A percentile compares a stretch with the other conserved stretches of the same genome.
Evolutionary conservation across 2,888 invertebrate genomes (phyloP).

Genomic region (Perizoma affinitatum): DNA sequence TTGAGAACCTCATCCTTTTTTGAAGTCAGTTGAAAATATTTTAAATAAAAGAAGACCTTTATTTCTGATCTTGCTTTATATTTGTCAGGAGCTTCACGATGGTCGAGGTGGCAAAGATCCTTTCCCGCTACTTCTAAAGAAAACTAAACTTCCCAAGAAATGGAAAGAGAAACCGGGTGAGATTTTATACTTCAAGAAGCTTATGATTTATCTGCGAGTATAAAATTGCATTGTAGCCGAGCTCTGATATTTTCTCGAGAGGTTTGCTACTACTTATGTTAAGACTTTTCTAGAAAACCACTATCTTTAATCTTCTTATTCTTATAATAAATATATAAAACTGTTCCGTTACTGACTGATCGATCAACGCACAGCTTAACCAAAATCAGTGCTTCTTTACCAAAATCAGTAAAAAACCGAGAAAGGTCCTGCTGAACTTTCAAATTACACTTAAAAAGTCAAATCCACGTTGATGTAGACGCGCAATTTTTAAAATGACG

Average conservation of each 20-base stretch:
- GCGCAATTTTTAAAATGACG: too few relatives aligned
- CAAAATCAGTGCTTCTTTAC: too few relatives aligned
- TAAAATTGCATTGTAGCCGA: constrained; percentile 16
- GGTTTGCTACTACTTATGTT: neutral
- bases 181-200: constrained; percentile 24
- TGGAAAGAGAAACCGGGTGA: constrained; percentile 86
- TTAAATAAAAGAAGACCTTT: constrained; percentile 17
- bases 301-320: neutral
- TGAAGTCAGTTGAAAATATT: constrained; percentile 4
- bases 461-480: too few relatives aligned
- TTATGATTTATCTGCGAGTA: constrained; percentile 21
- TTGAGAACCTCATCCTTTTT: too few relatives aligned
- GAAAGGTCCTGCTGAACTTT: too few relatives aligned
- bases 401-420: too few relatives aligned
- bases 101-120: constrained; percentile 91
- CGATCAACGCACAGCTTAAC: too few relatives aligned
- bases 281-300: neutral
- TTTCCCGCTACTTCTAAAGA: constrained; percentile 88
- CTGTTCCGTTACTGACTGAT: too few relatives aligned
- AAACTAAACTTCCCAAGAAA: constrained; percentile 90
- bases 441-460: too few relatives aligned
- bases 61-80: constrained; percentile 24
- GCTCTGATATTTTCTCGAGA: constrained; percentile 16
- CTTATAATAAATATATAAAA: too few relatives aligned
- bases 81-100: constrained; percentile 85